Conservation (phyloP, 2,113 vertebrate genomes). For the Eolophus roseicapilla region DNA sequence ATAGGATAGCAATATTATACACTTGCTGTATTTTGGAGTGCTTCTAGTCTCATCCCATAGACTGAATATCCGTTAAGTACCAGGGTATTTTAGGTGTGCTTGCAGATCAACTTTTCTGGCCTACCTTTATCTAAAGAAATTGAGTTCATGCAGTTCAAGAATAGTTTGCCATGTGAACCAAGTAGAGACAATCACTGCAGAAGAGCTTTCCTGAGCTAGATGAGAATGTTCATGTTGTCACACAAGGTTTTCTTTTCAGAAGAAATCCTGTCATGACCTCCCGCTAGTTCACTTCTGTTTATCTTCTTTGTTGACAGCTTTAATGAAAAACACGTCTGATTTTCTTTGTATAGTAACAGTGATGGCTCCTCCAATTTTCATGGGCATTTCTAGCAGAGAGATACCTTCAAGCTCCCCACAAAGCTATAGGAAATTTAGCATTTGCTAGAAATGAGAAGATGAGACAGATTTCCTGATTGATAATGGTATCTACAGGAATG, state of each 20-base stretch:
- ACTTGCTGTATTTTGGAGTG: background rate
- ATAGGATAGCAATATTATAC: background rate
- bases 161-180: background rate
- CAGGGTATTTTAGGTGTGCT: background rate
- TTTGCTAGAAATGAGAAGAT: background rate
- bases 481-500: background rate
- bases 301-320: background rate
- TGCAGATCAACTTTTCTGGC: background rate
- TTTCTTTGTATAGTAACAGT: background rate
- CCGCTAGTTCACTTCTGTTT: background rate
- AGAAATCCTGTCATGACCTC: background rate
- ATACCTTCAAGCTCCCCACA: rapidly evolving
- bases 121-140: background rate
- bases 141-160: background rate
- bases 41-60: background rate
- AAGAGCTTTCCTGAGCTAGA: background rate
- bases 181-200: background rate
- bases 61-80: background rate
- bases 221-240: background rate
- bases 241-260: background rate
- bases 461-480: background rate
- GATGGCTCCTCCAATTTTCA: background rate
- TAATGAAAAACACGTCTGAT: background rate
- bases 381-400: background rate
- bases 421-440: background rate